phyloP scores from a whole-genome alignment of 2,113 vertebrate species.

The Girardinichthys multiradiatus region DNA sequence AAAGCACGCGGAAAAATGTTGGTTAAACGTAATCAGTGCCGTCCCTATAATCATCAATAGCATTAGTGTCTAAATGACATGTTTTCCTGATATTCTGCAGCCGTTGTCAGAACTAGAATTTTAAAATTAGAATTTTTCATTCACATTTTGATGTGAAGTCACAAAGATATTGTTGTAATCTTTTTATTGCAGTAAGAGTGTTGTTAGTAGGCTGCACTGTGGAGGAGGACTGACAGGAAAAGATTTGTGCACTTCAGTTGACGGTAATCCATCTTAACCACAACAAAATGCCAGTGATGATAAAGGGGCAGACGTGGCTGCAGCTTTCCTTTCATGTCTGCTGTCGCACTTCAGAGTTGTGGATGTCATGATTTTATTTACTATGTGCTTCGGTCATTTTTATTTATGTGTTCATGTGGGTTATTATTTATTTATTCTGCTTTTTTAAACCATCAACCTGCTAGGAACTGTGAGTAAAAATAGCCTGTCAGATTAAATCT shows the following conservation, averaged over 20 bases:
- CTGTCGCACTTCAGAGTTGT: not conserved
- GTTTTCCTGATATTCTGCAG: not conserved
- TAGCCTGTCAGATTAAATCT: not conserved
- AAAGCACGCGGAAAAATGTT: not conserved
- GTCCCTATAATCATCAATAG: not conserved
- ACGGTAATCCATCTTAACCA: slow-evolving; percentile 39
- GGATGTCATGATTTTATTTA: not conserved
- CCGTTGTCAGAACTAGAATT: not conserved
- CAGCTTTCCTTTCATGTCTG: not conserved
- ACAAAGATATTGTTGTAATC: not conserved
- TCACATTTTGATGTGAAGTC: not conserved
- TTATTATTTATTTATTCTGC: not conserved
- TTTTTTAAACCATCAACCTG: not conserved
- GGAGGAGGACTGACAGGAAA: slow-evolving; percentile 37
- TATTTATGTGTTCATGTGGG: not conserved
- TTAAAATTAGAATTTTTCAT: not conserved
- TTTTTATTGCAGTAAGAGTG: slow-evolving; percentile 10
- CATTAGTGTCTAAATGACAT: not conserved
- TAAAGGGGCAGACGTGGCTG: slow-evolving; percentile 10
- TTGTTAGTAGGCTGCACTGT: slow-evolving; percentile 22
- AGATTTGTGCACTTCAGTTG: slow-evolving; percentile 37
- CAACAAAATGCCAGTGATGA: slow-evolving; percentile 20
- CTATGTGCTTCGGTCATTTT: not conserved
- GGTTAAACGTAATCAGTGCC: not conserved
- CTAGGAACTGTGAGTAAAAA: not conserved